phyloP scores from a whole-genome alignment of 2,113 vertebrate genomes.

The Hystrix cristata region DNA sequence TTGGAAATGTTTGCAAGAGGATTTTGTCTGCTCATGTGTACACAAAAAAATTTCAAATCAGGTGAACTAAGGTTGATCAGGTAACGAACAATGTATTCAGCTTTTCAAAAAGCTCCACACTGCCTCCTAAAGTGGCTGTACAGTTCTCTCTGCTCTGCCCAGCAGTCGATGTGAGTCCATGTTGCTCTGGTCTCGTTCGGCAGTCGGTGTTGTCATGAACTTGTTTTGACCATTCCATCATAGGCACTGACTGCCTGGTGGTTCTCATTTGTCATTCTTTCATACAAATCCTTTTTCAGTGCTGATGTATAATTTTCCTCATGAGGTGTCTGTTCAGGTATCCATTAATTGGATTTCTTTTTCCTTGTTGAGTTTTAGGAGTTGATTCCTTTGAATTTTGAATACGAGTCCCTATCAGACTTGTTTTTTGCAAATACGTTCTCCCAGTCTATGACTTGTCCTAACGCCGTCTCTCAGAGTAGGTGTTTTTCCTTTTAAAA shows the following conservation, averaged over 20 bases:
- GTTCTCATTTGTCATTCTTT: neutral
- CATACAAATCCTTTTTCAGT: too few species aligned
- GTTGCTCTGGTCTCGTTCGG: neutral
- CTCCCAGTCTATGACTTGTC: neutral
- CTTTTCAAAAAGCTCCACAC: neutral
- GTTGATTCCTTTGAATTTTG: neutral
- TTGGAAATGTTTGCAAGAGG: neutral
- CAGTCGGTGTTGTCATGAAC: rapidly evolving
- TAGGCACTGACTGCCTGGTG: rapidly evolving
- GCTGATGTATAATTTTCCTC: neutral
- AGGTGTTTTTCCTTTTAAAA: neutral
- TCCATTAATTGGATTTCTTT: neutral
- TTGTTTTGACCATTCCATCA: rapidly evolving
- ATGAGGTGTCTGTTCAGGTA: neutral
- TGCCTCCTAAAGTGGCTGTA: neutral
- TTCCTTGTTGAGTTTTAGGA: neutral
- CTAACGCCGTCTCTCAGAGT: neutral
- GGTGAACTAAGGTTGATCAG: neutral
- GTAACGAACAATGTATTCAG: neutral
- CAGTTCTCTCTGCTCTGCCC: rapidly evolving
- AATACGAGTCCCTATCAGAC: too few species aligned
- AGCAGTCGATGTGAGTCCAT: too few species aligned
- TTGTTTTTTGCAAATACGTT: neutral
- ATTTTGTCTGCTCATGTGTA: neutral
- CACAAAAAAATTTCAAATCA: neutral